Evolutionary conservation across 37 sponge, comb jelly and placozoan genomes (phyloP), one percentile per base, ranked within the genome.

Genomic region (Chondrosia reniformis): DNA sequence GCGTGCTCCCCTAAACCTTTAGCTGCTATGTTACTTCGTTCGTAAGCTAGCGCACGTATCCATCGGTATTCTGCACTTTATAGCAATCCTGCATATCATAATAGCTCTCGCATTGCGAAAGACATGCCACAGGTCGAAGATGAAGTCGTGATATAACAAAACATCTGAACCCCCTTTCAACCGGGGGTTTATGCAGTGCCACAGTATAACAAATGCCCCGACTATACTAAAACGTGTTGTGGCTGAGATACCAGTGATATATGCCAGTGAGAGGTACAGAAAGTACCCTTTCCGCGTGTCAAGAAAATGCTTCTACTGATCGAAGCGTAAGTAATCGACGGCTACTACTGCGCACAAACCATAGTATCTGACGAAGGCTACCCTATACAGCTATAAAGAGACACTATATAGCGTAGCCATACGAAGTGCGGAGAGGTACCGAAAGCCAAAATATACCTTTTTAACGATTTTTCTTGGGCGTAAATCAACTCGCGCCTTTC

Each of bases 1-100:
- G 54, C 54, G 54, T 49, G 54, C 54, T 49, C 54, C 54, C 54
- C 54, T 49, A 49, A 49, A 49, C 54, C 54, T 49, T 49, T 49
- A 49, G 54, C 54, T 49, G 54, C 54, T 49, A 49, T 49, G 54
- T 17, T 49, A 49, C 54, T 12, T 17, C 54, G 54, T 49, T 49
- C 54, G 12, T 49, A 49, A 49, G 54, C 54, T 17, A 17, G 17
- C 54, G 54, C 54, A 49, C 54, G 17, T 17, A 49, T 17, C 54
- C 54, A 49, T 49, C 15, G 15, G 17, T 19, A 49, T 49, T 19
- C 12, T 49, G 54, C 17, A 49, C 17, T 12, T 49, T 12, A 12
- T 19, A 19, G 54, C 17, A 17, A 49, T 49, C 17, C 12, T 49
- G 54, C 54, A 49, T 49, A 49, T 49, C 54, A 49, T 49, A 49